Evolutionary conservation across 2,888 invertebrate species (phyloP), one percentile per base, ranked within the genome.

Genomic region (Drosophila histrio): DNA sequence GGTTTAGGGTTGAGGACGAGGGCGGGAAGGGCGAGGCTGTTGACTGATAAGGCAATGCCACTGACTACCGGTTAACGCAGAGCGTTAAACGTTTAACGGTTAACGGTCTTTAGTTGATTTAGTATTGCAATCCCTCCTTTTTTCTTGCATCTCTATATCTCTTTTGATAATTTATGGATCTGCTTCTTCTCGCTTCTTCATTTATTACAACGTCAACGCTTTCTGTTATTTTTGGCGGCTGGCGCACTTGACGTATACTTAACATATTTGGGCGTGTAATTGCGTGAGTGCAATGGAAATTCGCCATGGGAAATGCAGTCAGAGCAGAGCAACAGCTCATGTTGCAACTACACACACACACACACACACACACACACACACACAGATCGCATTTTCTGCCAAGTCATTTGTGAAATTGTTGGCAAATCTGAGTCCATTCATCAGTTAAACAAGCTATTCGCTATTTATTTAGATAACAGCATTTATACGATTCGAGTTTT

Each of bases 11-110:
- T 1, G 26, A 7, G 49, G 15, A 3, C 21, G 36, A 36, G 22
- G 41, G 15, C 38, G 38, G 9, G 21, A 19, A 3, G 15, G 39
- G 32, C 49, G 43, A 34, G 32, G 24, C 30, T 41, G 9, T 39
- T 70, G 66, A 72, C 72, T 71, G 72, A 70, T 70, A 70, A 71
- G 66, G 44, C 50, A 38, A 44, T 49, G 65, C 19, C 47, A 49
- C 21, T 7, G 39, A 39, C 19, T 39, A 30, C 43, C 39, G 70
- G 57, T 57, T 57, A 47, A 61, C 15, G 26, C 11, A 19, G 13
- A 15, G 52, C 43, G n/a, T n/a, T n/a, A n/a, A n/a, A n/a, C n/a
- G n/a, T n/a, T n/a, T n/a, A 38, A 26, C 28, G 70, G 56, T 62
- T 62, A 28, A 47, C 11, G 28, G 17, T 26, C 13, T 58, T 24